Evolutionary conservation across 2,888 invertebrate species (phyloP).

Genomic region (Lasioglossum morio): DNA sequence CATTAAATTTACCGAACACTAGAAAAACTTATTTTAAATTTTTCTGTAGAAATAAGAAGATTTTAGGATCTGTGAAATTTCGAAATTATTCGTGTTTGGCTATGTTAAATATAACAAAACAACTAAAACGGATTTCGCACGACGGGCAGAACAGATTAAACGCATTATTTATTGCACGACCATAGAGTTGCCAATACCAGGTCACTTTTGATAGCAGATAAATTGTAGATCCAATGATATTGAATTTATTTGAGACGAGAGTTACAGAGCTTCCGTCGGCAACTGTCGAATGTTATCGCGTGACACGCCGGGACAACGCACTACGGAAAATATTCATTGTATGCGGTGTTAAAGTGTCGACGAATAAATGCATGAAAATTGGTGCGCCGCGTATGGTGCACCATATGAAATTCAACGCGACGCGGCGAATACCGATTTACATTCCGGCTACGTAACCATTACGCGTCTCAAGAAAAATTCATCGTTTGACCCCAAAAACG

Average conservation of each 20-base stretch:
- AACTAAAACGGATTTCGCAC: neutral
- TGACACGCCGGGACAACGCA: constrained; percentile 34
- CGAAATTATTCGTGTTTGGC: neutral
- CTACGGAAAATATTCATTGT: constrained; percentile 53
- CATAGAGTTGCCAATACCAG: neutral
- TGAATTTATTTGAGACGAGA: neutral
- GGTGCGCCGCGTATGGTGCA: constrained; percentile 39
- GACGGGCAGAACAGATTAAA: neutral
- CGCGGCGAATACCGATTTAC: constrained; percentile 25
- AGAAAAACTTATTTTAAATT: neutral
- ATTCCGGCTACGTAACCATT: constrained; percentile 26
- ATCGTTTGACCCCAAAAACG: neutral
- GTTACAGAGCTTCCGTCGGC: neutral
- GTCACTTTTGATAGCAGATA: neutral
- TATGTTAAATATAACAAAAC: neutral
- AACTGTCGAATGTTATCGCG: constrained; percentile 22
- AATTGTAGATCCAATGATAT: neutral
- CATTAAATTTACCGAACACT: too few species aligned
- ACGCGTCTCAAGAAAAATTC: constrained; percentile 3
- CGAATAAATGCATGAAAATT: constrained; percentile 67
- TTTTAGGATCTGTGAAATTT: neutral
- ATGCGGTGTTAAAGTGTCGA: constrained; percentile 51
- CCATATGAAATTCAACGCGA: constrained; percentile 44
- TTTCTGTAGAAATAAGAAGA: neutral
- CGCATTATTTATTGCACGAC: constrained; percentile 4